These are phyloP conservation scores for Orbicella faveolata DNA, from an alignment of 64 coral and sea anemone species.

Conservation along the genomic window DNA sequence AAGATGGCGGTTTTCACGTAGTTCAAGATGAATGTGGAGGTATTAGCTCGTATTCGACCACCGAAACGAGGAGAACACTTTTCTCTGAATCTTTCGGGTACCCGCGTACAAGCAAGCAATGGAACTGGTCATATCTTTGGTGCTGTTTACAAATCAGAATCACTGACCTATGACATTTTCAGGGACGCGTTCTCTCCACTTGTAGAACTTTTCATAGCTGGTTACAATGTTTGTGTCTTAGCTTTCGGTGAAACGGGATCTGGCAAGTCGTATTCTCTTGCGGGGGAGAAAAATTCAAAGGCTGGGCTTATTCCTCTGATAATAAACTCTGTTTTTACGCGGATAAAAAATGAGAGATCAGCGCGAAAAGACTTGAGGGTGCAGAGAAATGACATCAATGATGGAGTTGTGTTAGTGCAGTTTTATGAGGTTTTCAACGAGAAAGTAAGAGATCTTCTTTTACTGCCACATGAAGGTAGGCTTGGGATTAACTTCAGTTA, in stretches of 20 bases:
- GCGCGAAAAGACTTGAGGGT: slow-evolving; percentile 31
- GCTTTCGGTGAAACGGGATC: slow-evolving; percentile 81
- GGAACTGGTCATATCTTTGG: slow-evolving; percentile 66
- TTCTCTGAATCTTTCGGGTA: slow-evolving; percentile 68
- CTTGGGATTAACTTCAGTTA: neutral
- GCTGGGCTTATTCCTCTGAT: slow-evolving; percentile 72
- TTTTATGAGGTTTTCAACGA: slow-evolving; percentile 82
- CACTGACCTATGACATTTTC: slow-evolving; percentile 67
- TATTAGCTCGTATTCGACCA: slow-evolving; percentile 78
- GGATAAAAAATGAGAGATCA: slow-evolving; percentile 47
- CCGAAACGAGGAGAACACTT: slow-evolving; percentile 67
- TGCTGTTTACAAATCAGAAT: slow-evolving; percentile 60
- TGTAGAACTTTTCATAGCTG: slow-evolving; percentile 69
- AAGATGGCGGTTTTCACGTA: neutral
- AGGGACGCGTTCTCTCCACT: slow-evolving; percentile 71
- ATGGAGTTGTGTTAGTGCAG: slow-evolving; percentile 47
- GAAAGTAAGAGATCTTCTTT: slow-evolving; percentile 66
- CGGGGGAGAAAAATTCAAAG: slow-evolving; percentile 81
- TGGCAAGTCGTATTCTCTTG: slow-evolving; percentile 78
- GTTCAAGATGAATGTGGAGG: slow-evolving; percentile 72
- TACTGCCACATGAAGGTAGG: slow-evolving; percentile 70
- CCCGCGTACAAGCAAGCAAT: slow-evolving; percentile 66
- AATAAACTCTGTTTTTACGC: slow-evolving; percentile 72
- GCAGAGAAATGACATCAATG: slow-evolving; percentile 46
- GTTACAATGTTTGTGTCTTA: slow-evolving; percentile 82